Percentiles rank a stretch among this genome's conserved stretches.
These are phyloP conservation scores for Ciconia nigra DNA, from an alignment of 2,797 vertebrate genomes.

Conservation along the genomic window DNA sequence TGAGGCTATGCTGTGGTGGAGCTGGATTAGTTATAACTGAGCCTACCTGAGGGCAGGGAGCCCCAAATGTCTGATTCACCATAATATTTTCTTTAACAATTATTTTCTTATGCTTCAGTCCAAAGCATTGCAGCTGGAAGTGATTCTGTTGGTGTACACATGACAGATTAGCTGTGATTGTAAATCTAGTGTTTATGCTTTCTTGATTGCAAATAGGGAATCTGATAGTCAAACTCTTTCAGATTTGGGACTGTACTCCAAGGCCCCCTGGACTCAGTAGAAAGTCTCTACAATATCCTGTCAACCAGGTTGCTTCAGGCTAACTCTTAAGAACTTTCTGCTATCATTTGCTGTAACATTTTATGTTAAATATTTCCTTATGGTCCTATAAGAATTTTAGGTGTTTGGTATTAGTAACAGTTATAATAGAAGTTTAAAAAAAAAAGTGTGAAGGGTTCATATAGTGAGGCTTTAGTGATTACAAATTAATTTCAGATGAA, in stretches of 20 bases:
- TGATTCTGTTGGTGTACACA: not conserved
- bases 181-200: not conserved
- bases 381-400: not conserved
- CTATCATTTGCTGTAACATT: not conserved
- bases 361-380: not conserved
- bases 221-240: not conserved
- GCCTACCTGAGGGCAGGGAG: not conserved
- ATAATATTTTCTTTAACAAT: not conserved
- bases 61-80: not conserved
- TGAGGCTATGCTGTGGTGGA: not conserved
- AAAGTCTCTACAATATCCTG: not conserved
- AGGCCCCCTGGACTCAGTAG: not conserved
- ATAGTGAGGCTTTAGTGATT: not conserved
- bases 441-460: not conserved
- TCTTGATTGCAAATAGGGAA: not conserved
- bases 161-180: not conserved
- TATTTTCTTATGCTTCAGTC: not conserved
- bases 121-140: not conserved
- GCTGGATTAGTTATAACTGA: not conserved
- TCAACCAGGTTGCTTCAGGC: not conserved
- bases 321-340: not conserved
- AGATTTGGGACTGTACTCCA: not conserved
- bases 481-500: not conserved
- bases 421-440: not conserved
- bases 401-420: not conserved